Evolutionary conservation across 2,113 vertebrate genomes (phyloP).

Genomic region (Myrmecobius fasciatus): DNA sequence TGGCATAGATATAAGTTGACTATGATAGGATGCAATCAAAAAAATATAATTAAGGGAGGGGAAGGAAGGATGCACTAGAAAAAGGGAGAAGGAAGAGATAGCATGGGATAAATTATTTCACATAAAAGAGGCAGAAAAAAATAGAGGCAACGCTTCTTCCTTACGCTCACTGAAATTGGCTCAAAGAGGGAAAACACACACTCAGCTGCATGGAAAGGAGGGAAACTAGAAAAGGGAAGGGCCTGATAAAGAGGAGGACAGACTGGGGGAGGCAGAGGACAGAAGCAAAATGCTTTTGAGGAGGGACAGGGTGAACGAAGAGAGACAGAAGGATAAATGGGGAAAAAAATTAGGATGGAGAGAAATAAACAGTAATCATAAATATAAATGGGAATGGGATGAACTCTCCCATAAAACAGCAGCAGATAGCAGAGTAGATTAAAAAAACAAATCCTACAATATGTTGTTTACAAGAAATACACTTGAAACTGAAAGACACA

Average conservation of each 20-base stretch:
- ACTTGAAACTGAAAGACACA: not conserved
- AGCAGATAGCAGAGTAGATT: not conserved
- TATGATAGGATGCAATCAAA: not conserved
- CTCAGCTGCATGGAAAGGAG: not conserved
- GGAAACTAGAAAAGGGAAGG: not conserved
- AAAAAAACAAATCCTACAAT: not conserved
- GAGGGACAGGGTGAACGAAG: not conserved
- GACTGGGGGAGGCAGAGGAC: not conserved
- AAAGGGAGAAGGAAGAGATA: not conserved
- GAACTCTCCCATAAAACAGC: not conserved
- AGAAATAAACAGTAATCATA: too few species aligned
- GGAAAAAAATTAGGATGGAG: too few species aligned
- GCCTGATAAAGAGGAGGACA: not conserved
- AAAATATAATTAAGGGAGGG: not conserved
- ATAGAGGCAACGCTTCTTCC: not conserved
- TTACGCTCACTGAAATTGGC: not conserved
- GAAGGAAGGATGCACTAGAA: too few species aligned
- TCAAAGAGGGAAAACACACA: not conserved
- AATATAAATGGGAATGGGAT: not conserved
- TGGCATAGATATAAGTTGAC: not conserved
- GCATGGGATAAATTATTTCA: not conserved
- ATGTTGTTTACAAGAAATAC: not conserved
- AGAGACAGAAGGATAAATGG: not conserved
- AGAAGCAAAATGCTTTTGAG: not conserved
- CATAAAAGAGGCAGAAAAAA: not conserved